phyloP scores from a whole-genome alignment of 2,797 vertebrate genomes.

The Lacerta agilis region DNA sequence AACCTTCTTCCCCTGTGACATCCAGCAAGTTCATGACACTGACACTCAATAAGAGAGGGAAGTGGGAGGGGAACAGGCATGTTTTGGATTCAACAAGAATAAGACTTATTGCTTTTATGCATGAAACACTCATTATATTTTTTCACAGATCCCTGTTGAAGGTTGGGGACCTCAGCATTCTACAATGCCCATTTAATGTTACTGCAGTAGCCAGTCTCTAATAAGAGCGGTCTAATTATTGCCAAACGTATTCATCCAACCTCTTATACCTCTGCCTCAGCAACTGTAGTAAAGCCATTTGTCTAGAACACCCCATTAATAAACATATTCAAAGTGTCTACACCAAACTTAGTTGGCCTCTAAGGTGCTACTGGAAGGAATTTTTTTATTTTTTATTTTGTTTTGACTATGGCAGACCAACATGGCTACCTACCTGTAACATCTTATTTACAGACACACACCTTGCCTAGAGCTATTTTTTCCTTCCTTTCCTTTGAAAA shows the following conservation, averaged over 20 bases:
- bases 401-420: too few relatives aligned
- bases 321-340: constrained; percentile 29
- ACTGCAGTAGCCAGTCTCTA: neutral
- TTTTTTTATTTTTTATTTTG: too few relatives aligned
- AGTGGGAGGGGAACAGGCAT: neutral
- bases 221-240: neutral
- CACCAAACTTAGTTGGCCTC: neutral
- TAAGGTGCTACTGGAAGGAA: too few relatives aligned
- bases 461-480: constrained; percentile 48
- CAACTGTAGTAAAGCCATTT: constrained; percentile 22
- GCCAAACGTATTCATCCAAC: neutral
- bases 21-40: neutral
- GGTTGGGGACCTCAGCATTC: neutral
- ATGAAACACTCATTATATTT: neutral
- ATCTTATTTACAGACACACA: constrained; percentile 28
- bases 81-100: neutral
- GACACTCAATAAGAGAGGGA: neutral
- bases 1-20: too few relatives aligned
- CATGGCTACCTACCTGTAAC: too few relatives aligned
- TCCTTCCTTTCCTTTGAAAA: constrained; percentile 43
- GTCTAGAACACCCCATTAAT: neutral
- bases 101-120: neutral
- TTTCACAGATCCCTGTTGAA: neutral
- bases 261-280: neutral
- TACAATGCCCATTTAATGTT: neutral